Evolutionary conservation across 2,113 vertebrate species (phyloP), one percentile per base, ranked within the genome.

Genomic region (Paraplagusia blochii): DNA sequence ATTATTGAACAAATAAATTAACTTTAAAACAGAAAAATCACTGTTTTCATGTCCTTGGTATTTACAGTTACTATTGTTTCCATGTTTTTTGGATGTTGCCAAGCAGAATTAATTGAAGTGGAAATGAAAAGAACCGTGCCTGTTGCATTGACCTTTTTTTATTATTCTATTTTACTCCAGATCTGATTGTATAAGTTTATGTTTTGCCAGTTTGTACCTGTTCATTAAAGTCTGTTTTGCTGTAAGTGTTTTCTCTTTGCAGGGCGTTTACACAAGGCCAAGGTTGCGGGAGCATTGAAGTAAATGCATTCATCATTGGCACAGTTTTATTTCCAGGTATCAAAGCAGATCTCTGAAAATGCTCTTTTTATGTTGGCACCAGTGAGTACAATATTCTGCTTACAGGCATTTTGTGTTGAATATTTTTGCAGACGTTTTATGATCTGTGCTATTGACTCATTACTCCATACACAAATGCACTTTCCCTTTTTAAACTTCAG

Each of bases 41-140:
- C 22, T 29, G 2, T 29, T 81, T 79, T 75, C 78, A 84, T 89
- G 83, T 84, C 85, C 88, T 90, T 90, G 69, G 66, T 88, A 89
- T 89, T 73, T 88, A 89, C 87, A 89, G 67, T 69, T 72, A 45
- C 55, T 69, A 78, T 4, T 29, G 22, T 29, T 29, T 29, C 22
- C 22, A 29, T 29, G 22, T 29, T 2, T 29, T 29, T 6, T 29
- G 22, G 6, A 29, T n/a, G n/a, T n/a, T n/a, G n/a, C n/a, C n/a
- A n/a, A n/a, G n/a, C n/a, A n/a, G n/a, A n/a, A n/a, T n/a, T n/a
- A n/a, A n/a, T n/a, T n/a, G n/a, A n/a, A n/a, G n/a, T n/a, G n/a
- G n/a, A n/a, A n/a, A n/a, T n/a, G n/a, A n/a, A n/a, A n/a, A n/a
- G n/a, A n/a, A n/a, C n/a, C n/a, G n/a, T n/a, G n/a, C n/a, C n/a